Base-by-base conservation (phyloP, 2,888 invertebrate genomes). In the Mythimna ferrago region DNA sequence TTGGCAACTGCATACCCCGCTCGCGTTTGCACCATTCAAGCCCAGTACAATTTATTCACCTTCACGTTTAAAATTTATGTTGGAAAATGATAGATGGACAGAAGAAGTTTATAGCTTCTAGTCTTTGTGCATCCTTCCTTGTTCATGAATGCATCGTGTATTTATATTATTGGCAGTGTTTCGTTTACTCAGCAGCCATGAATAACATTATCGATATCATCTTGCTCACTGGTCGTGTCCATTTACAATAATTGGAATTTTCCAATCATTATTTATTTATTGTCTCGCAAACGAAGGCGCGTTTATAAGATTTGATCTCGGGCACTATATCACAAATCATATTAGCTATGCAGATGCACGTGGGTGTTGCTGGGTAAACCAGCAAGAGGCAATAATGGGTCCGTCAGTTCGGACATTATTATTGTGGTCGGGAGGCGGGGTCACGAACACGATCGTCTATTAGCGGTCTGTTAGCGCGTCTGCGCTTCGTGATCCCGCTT, bases 401-500 rank as follows among this genome's bases (percentile, higher is more conserved):
- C 84, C 83, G 81, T 86, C 81, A 86, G 80, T 86, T 85, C 71
- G 83, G 86, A 91, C 89, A 90, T 91, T 92, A 91, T 92, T 92
- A 92, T 93, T 90, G 91, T 89, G 89, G 85, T 86, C 85, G 88
- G 90, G 89, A 89, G 92, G 92, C 89, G 92, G 90, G 93, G 91
- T 93, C 93, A 91, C 94, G 94, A 93, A 88, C 94, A 92, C 92
- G 94, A 93, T 92, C 91, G 91, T 90, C 93, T 93, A 94, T 95
- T 94, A 95, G 94, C 92, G 92, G 88, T 89, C 93, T 91, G 94
- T 95, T 94, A 94, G 93, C 92, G 92, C 91, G 92, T 91, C 91
- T 82, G 90, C 88, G 89, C 91, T 86, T 94, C 95, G 95, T 95
- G 95, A 94, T 92, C 91, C 87, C 82, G 76, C 89, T 88, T 90